Evolutionary conservation across 2,113 vertebrate genomes (phyloP).

Genomic region (Plestiodon gilberti): DNA sequence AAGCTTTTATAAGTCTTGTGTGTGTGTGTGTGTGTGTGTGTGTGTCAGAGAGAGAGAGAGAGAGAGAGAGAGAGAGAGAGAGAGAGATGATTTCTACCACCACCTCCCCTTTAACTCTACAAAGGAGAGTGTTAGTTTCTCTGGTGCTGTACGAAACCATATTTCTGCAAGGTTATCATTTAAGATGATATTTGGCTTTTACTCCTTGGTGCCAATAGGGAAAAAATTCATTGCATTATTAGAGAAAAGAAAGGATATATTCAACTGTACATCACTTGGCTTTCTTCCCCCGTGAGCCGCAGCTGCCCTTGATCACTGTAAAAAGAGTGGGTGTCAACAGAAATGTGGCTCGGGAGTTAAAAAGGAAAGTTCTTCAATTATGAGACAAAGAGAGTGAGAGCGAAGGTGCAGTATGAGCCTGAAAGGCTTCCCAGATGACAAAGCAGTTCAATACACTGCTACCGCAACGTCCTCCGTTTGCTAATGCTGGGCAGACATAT

Average conservation of each 20-base stretch:
- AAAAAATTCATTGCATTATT: neutral
- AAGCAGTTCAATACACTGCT: neutral
- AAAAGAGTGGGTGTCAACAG: constrained; percentile 1
- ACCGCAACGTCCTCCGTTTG: neutral
- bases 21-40: no score
- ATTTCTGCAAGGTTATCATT: constrained; percentile 25
- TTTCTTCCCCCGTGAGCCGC: neutral
- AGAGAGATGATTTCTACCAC: neutral
- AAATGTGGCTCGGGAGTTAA: neutral
- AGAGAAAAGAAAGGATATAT: neutral
- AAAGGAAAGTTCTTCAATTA: neutral
- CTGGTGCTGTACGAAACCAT: neutral
- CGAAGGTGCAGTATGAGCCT: neutral
- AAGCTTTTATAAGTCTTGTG: neutral
- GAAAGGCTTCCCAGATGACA: neutral
- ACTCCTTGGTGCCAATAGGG: neutral
- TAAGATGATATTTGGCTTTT: neutral
- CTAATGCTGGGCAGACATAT: neutral
- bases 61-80: neutral
- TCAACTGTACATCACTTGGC: neutral
- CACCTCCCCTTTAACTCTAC: neutral
- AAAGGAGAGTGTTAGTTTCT: neutral
- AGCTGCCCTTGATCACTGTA: neutral
- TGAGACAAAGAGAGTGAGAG: neutral
- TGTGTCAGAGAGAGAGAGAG: neutral